Evolutionary conservation across 2,888 invertebrate species (phyloP), one percentile per base, ranked within the genome.

Genomic region (Chaetogeoica ovagalla): DNA sequence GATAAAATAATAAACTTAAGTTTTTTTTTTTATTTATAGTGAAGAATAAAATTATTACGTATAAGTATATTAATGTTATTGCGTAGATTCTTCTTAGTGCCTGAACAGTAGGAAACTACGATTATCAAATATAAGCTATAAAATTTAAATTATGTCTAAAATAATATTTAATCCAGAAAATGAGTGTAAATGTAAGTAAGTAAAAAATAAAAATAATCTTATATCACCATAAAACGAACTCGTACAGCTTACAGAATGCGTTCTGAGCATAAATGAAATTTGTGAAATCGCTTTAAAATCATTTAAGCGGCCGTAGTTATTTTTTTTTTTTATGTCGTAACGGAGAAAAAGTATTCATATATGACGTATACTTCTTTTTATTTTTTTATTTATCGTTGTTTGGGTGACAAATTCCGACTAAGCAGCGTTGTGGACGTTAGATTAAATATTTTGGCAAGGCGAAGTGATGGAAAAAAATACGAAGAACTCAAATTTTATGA

Each of bases 321-420:
- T 63, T 74, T 74, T 63, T 63, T 11, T 55, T 63, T 74, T 74
- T 65, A 52, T 65, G 63, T 37, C 13, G n/a, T n/a, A 52, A 37
- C 52, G 6, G 8, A 43, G 17, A 17, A 21, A 37, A 5, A 52
- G n/a, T 52, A 9, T 13, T 4, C 19, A 7, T n/a, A n/a, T n/a
- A n/a, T n/a, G n/a, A n/a, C 48, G 39, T 8, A 37, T 39, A 63
- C 7, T 37, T 65, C 37, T 57, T 15, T 60, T 55, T 23, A 21
- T 43, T 39, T 74, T 57, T 65, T 70, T 63, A 70, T 69, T 79
- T 62, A 70, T 79, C 63, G 79, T 48, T 21, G 55, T 70, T 69
- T n/a, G 43, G 79, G 55, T 70, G 79, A 79, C 65, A 71, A 79
- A 79, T 79, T 79, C 79, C 71, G 23, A 63, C 63, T 43, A 65